Base-by-base conservation (phyloP, 2,797 vertebrate genomes). In the Phrynocephalus guinanensis region DNA sequence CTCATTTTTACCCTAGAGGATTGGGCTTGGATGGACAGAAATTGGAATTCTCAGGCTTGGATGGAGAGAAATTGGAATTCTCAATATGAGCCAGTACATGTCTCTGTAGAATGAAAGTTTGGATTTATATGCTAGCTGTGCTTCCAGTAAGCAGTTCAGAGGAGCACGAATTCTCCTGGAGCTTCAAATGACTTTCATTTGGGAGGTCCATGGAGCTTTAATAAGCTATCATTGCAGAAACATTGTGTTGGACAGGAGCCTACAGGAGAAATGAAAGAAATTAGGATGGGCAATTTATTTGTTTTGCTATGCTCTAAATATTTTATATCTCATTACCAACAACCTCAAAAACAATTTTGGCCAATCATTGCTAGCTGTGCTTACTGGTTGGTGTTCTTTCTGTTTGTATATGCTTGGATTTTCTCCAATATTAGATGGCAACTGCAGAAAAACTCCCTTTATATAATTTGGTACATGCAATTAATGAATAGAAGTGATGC, bases 391-490 rank as follows among this genome's bases (percentile, higher is more conserved):
- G 90, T 77, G 77, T 94, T 91, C 85, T 68, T 94, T 79, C 87
- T 30, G 30, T 80, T 18, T 63, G 28, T 92, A 95, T 93, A 88
- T 84, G 82, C 11, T 91, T 95, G 91, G 93, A 94, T 91, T 88
- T 88, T 93, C 91, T 95, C 94, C 95, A 96, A 92, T 93, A 93
- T 93, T 94, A 93, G 90, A 95, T 94, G 92, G 91, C 93, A 96
- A 95, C 93, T 95, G 94, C 96, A 91, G 84, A 86, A 95, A 93
- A 93, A 95, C 93, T 94, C 94, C 93, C 63, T 78, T 70, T 66
- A 44, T 78, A 48, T 78, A 93, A 95, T 95, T 95, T 94, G 93
- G 93, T 93, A 70, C 84, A 78, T 44, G 87, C 93, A 95, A 92
- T 96, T 96, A 93, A 13, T 92, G 93, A 95, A 93, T 86, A 92